Conservation (phyloP, 2,888 invertebrate genomes). For the Mechanitis mazaeus region DNA sequence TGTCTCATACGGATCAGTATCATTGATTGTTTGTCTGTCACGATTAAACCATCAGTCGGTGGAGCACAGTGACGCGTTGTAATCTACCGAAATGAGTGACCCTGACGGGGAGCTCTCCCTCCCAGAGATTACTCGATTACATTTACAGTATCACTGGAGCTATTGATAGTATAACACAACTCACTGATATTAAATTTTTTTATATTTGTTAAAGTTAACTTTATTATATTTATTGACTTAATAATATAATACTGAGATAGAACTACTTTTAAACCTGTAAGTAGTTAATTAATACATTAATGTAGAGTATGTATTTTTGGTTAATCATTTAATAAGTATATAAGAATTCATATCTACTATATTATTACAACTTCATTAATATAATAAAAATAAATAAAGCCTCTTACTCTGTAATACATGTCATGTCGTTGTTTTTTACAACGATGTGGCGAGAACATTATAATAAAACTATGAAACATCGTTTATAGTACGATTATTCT, state of each 20-base stretch:
- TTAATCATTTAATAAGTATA: too few relatives aligned
- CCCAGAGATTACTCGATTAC: slow-evolving; percentile 29
- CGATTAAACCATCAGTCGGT: slow-evolving; percentile 28
- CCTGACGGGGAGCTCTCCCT: slow-evolving; percentile 28
- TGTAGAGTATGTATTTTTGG: too few relatives aligned
- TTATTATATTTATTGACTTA: too few relatives aligned
- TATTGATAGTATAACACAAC: too few relatives aligned
- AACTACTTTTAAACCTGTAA: too few relatives aligned
- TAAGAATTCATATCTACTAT: too few relatives aligned
- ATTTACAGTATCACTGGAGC: slow-evolving; percentile 24
- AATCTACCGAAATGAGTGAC: slow-evolving; percentile 33
- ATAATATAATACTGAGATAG: too few relatives aligned
- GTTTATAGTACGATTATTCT: slow-evolving; percentile 52
- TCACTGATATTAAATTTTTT: too few relatives aligned
- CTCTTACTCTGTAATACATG: background rate
- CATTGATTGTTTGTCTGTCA: slow-evolving; percentile 30
- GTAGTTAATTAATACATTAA: too few relatives aligned
- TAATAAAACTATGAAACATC: slow-evolving; percentile 47
- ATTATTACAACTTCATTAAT: slow-evolving; percentile 10
- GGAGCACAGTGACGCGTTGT: slow-evolving; percentile 29
- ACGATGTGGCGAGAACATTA: slow-evolving; percentile 42
- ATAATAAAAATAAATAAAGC: slow-evolving; percentile 20
- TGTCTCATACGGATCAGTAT: slow-evolving; percentile 14
- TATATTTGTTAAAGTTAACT: too few relatives aligned
- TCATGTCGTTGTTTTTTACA: slow-evolving; percentile 15